Base-by-base conservation (phyloP, 30 jellyfish, hydroid and myxozoan genomes). In the Aurelia aurita complex sp. Pacific region DNA sequence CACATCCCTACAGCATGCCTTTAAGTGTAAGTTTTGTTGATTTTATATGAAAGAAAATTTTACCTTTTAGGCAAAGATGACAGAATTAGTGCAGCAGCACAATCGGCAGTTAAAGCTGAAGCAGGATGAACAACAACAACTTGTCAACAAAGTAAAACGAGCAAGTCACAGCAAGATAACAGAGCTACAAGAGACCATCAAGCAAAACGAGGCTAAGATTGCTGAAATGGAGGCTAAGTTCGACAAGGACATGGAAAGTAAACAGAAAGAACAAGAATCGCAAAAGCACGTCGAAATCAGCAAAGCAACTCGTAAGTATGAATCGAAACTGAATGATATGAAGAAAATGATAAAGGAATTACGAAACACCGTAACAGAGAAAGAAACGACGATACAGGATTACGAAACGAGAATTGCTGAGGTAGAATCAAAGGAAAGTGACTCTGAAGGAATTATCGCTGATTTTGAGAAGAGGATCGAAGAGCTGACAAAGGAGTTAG, bases 341-440 rank as follows among this genome's bases (percentile, higher is more conserved):
- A 92, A 94, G 57, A 94, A 94, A 82, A 81, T 88, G 74, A 83
- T 94, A 59, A 94, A 94, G 73, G 98, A 94, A 43, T 67, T 94
- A 64, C 97, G 98, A 10, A 69, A 71, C 40, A 76, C 68, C 12
- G 62, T 94, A 3, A 5, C 89, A 19, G 98, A 94, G 67, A 88
- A 94, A 70, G 98, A 94, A 52, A 73, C 82, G 23, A 57, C 19
- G 85, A 46, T 82, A 32, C 85, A 82, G 76, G 64, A 23, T n/a
- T 73, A 52, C 23, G 91, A 81, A 69, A 42, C 57, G 29, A 83
- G 50, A 16, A 64, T 62, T 17, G 77, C 86, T 34, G 93, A 84
- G 59, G 13, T 84, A 53, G 87, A 74, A 17, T 66, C 93, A 50
- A 84, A 74, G 62, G 87, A 53, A 73, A 73, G 55, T 14, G 93